Evolutionary conservation across 2,113 vertebrate species (phyloP).

Genomic region (Eleginops maclovinus): DNA sequence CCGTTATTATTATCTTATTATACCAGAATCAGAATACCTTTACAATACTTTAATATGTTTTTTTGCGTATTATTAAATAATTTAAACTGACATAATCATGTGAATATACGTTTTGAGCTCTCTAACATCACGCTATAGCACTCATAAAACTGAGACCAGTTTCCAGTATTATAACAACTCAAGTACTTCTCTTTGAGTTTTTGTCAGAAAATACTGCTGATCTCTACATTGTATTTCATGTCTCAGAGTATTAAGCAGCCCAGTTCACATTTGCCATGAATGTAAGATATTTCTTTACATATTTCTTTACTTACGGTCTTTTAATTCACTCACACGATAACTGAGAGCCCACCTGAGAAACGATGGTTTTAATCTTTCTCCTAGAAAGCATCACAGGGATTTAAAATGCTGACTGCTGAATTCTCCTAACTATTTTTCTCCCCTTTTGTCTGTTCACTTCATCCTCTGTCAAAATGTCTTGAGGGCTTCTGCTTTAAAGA

Average conservation of each 20-base stretch:
- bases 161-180: not conserved
- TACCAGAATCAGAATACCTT: too few species aligned
- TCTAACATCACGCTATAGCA: not conserved
- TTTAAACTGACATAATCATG: not conserved
- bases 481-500: constrained; percentile 46
- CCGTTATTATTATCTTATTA: too few species aligned
- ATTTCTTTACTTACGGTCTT: too few species aligned
- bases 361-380: not conserved
- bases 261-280: not conserved
- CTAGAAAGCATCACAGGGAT: constrained; percentile 6
- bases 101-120: not conserved
- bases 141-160: not conserved
- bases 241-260: not conserved
- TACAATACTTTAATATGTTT: too few species aligned
- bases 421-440: constrained; percentile 8
- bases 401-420: constrained; percentile 11
- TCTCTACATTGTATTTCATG: not conserved
- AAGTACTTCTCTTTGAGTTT: not conserved
- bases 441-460: not conserved
- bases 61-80: not conserved
- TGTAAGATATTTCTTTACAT: not conserved
- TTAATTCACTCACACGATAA: not conserved
- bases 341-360: constrained; percentile 10
- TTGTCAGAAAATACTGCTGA: not conserved
- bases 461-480: constrained; percentile 2